Evolutionary conservation across 2,797 vertebrate species (phyloP), one percentile per base, ranked within the genome.

Genomic region (Bryconaethiops microstoma): DNA sequence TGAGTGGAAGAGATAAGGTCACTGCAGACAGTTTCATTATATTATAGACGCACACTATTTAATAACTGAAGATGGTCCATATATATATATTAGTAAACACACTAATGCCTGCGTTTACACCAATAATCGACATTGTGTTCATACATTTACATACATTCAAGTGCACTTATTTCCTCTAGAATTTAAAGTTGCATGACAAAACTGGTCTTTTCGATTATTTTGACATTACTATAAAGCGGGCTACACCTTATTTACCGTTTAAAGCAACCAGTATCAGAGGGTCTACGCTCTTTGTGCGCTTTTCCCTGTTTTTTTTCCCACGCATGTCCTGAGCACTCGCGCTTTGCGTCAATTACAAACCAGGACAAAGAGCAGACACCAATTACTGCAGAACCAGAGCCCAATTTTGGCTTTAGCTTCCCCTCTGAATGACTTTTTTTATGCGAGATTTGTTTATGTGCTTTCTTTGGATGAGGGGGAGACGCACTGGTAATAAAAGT

Each of bases 331-430:
- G 59, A 83, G 67, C 68, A 25, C 57, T 65, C 59, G 62, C 77
- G 54, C 62, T 59, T 35, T 14, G 48, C 9, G 35, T 67, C 65
- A 87, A 70, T 57, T 85, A 81, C 77, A 78, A 76, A 81, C 39
- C 78, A 72, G 62, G 39, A 71, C 57, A 73, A 69, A 50, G 63
- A 64, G 40, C 68, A 83, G 77, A 75, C 45, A 45, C 2, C 45
- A 69, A 80, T 76, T 57, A 72, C 7, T 23, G 39, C 48, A 42
- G 50, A n/a, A 76, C 16, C 63, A 48, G 45, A 57, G 4, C 57
- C 5, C 10, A 40, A 35, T 35, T 35, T 35, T 14, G 10, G 9
- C 23, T 1, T 8, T 71, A 52, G 16, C 1, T 2, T 67, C 35
- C 17, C 10, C 14, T 25, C 52, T 40, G 50, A 59, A 1, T 50